Conservation (phyloP, 2,113 vertebrate genomes). For the Amblyopsis rosae region DNA sequence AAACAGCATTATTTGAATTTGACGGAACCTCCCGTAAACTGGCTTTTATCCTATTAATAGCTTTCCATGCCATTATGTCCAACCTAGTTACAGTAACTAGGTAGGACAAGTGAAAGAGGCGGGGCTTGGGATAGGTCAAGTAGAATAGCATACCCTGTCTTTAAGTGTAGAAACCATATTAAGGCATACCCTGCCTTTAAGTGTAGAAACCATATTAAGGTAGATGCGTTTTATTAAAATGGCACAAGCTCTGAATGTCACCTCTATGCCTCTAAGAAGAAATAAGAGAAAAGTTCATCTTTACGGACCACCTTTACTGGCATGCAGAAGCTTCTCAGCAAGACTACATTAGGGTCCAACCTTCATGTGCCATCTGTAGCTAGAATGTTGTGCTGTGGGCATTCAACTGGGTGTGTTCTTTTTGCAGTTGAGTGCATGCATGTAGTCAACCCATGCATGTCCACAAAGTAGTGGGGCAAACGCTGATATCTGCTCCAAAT, state of each 20-base stretch:
- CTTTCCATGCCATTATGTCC: no score
- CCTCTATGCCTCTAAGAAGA: background rate
- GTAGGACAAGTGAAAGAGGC: no score
- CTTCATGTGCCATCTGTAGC: no score
- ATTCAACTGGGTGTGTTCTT: background rate
- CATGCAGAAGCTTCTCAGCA: background rate
- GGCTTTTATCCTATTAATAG: no score
- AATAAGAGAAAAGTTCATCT: background rate
- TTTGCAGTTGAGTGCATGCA: background rate
- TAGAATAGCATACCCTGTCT: no score
- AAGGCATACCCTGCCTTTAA: no score
- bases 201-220: background rate
- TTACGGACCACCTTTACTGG: slow-evolving; percentile 1
- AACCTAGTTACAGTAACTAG: no score
- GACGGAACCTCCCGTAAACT: no score
- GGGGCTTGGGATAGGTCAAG: no score
- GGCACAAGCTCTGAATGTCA: background rate
- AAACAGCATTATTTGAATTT: no score
- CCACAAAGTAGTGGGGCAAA: slow-evolving; percentile 13
- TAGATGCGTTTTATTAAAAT: background rate
- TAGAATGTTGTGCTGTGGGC: slow-evolving; percentile 3
- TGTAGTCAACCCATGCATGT: background rate
- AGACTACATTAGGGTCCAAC: background rate
- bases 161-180: no score
- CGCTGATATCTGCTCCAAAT: no score